Conservation (phyloP, 1,140 invertebrate genomes). For the Lutraria rhynchaena region DNA sequence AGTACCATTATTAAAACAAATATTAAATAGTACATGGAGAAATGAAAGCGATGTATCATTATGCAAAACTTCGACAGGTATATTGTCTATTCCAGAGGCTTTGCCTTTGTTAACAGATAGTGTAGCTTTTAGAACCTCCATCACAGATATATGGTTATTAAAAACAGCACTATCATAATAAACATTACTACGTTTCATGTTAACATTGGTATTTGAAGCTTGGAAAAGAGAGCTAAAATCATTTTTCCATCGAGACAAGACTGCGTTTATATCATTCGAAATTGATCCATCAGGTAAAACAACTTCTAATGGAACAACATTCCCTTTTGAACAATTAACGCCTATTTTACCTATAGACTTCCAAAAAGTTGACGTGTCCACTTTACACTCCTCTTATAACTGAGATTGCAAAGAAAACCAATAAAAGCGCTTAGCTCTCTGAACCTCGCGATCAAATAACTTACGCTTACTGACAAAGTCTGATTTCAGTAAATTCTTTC, state of each 20-base stretch:
- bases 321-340: background rate
- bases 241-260: background rate
- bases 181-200: background rate
- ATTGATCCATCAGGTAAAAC: conserved; percentile 13
- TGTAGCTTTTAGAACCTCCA: conserved; percentile 9
- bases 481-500: conserved; percentile 7
- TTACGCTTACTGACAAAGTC: conserved; percentile 25
- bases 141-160: conserved; percentile 18
- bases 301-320: conserved; percentile 26
- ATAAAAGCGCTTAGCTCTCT: conserved; percentile 35
- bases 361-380: conserved; percentile 22
- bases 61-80: conserved; percentile 27
- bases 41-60: no score
- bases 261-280: conserved; percentile 10
- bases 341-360: conserved; percentile 19
- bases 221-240: conserved; percentile 32
- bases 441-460: conserved; percentile 32
- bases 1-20: conserved; percentile 26
- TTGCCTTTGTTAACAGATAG: conserved; percentile 32
- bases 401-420: conserved; percentile 38
- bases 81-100: conserved; percentile 23
- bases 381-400: conserved; percentile 22
- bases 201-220: background rate
- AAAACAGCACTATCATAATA: no score
- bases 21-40: conserved; percentile 42